Percentiles rank a stretch among this genome's conserved stretches.
phyloP scores from a whole-genome alignment of 2,888 invertebrate genomes.

The Ypsolopha scabrella region DNA sequence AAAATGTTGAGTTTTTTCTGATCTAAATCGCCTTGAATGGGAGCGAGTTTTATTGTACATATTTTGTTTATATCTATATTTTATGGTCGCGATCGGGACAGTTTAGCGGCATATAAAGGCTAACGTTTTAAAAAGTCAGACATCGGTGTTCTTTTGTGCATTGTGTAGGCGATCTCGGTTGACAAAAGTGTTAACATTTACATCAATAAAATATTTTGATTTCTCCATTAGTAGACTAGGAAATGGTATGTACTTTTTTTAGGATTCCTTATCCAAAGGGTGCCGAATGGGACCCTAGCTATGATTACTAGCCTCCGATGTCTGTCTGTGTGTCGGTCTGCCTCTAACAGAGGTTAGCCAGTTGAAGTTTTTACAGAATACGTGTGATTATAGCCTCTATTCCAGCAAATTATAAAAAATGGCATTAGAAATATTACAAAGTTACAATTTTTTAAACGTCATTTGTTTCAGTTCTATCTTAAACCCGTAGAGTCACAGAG shows the following conservation, averaged over 20 bases:
- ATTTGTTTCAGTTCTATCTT: no score
- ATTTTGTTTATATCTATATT: constrained; percentile 61
- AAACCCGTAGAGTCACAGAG: no score
- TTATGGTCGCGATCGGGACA: constrained; percentile 40
- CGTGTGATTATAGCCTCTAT: no score
- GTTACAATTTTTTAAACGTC: no score
- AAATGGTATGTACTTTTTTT: constrained; percentile 30
- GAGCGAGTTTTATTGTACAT: constrained; percentile 47
- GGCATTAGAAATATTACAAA: no score
- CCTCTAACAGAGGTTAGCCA: no score
- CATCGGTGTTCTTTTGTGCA: constrained; percentile 50
- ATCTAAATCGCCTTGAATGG: constrained; percentile 27
- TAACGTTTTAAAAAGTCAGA: constrained; percentile 32
- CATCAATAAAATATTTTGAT: constrained; percentile 67
- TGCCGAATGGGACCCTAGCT: no score
- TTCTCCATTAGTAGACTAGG: constrained; percentile 46
- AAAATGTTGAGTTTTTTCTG: constrained; percentile 33
- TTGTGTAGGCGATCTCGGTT: constrained; percentile 52
- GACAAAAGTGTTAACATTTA: constrained; percentile 66
- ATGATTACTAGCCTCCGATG: no score
- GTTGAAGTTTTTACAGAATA: no score
- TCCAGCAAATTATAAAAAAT: no score
- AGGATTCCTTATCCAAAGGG: neutral
- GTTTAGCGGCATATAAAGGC: constrained; percentile 41
- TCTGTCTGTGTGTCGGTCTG: no score